phyloP scores from a whole-genome alignment of 2,888 invertebrate genomes.

The Frankliniella intonsa region DNA sequence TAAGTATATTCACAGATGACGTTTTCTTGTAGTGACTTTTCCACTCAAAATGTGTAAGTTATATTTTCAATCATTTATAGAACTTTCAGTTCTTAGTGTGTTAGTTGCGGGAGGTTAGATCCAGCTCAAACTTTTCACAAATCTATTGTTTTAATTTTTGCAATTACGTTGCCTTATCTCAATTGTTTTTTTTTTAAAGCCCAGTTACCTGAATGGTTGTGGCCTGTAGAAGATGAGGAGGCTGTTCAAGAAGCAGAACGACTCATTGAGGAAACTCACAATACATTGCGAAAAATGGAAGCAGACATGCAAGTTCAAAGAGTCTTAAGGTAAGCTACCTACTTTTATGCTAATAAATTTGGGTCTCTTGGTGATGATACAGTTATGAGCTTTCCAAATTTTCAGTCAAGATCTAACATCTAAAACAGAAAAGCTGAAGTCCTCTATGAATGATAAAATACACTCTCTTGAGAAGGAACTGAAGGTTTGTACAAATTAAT shows the following conservation, averaged over 20 bases:
- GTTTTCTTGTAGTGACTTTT: no score
- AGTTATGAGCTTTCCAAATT: background rate
- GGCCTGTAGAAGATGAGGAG: conserved; percentile 4
- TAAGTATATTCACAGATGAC: no score
- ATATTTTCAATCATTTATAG: no score
- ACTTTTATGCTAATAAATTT: background rate
- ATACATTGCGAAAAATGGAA: background rate
- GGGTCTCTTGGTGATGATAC: background rate
- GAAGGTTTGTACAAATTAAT: background rate
- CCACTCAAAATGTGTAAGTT: no score
- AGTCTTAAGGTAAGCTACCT: background rate
- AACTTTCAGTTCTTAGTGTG: no score
- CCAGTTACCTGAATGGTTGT: background rate
- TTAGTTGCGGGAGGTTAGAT: no score
- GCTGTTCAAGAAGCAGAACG: background rate
- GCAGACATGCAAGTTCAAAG: background rate
- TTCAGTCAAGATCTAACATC: background rate
- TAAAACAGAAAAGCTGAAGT: background rate
- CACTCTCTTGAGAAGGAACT: background rate
- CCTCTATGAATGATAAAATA: background rate
- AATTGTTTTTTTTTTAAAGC: background rate
- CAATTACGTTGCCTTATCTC: no score
- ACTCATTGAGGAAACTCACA: conserved; percentile 1
- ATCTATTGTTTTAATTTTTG: no score
- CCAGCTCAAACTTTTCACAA: no score